Evolutionary conservation across 2,113 vertebrate species (phyloP).

Genomic region (Phylloscopus trochilus): DNA sequence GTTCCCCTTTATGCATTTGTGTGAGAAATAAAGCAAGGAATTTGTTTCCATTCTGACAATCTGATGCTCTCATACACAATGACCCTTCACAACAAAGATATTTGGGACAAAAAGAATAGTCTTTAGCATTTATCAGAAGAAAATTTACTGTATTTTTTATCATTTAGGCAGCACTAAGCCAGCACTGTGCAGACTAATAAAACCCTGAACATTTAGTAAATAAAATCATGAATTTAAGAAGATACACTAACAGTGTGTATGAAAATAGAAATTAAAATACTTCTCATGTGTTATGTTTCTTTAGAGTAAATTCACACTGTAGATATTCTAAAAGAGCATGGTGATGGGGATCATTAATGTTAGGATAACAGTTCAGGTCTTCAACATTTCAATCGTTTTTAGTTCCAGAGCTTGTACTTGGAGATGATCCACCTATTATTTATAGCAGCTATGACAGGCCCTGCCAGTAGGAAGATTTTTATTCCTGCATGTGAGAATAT

Average conservation of each 20-base stretch:
- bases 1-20: background rate
- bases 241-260: background rate
- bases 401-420: background rate
- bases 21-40: background rate
- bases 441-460: background rate
- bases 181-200: background rate
- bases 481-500: background rate
- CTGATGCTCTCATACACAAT: background rate
- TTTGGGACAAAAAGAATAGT: background rate
- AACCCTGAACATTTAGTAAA: background rate
- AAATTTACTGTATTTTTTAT: background rate
- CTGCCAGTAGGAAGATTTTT: background rate
- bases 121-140: background rate
- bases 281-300: background rate
- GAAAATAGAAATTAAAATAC: background rate
- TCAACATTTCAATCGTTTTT: background rate
- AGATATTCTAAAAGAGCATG: background rate
- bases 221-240: background rate
- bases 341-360: background rate
- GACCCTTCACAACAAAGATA: background rate
- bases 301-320: background rate
- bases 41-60: background rate
- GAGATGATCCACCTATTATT: background rate
- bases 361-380: background rate
- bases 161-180: background rate